Evolutionary conservation across 2,797 vertebrate genomes (phyloP), one percentile per base, ranked within the genome.

Genomic region (Alca torda): DNA sequence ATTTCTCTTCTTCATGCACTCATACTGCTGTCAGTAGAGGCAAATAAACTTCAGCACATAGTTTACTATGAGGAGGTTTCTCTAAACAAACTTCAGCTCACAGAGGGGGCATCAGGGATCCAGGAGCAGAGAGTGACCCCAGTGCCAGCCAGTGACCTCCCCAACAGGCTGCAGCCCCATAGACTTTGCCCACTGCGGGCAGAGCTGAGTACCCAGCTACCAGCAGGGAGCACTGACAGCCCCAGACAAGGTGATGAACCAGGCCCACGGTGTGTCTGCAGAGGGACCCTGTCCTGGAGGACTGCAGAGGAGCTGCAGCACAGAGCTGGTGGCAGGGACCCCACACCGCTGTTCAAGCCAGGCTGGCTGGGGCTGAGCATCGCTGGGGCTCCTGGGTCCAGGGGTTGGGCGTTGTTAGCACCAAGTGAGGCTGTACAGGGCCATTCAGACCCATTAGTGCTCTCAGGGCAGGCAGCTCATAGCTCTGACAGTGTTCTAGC

Each of bases 301-400:
- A 16, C 31, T 10, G 24, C 24, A 21, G 30, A 37, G 39, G 17
- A 65, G 20, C 3, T 1, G 0, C 37, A 41, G 1, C 0, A 9
- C n/a, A 39, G 19, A 13, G 39, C 5, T 69, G 67, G n/a, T 13
- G 4, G 11, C 30, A 24, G 21, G 9, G 1, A 11, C 13, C 17
- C 20, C 39, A 4, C 13, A 2, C 6, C 14, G 0, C 37, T 1
- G 0, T 4, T 15, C 28, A 13, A 35, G 25, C 23, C 21, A 6
- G 25, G 33, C 15, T 2, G 1, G 41, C 8, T 5, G 35, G 11
- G n/a, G 60, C 25, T 23, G 33, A 65, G 51, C 31, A 17, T 9
- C 30, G 0, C 60, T 23, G 37, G 10, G 19, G 13, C 9, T 93
- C 16, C 26, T 8, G 21, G 7, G 19, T 9, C 13, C 25, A 7